Evolutionary conservation across 1,140 invertebrate species (phyloP), one percentile per base, ranked within the genome.

Genomic region (Pogonomyrmex barbatus): DNA sequence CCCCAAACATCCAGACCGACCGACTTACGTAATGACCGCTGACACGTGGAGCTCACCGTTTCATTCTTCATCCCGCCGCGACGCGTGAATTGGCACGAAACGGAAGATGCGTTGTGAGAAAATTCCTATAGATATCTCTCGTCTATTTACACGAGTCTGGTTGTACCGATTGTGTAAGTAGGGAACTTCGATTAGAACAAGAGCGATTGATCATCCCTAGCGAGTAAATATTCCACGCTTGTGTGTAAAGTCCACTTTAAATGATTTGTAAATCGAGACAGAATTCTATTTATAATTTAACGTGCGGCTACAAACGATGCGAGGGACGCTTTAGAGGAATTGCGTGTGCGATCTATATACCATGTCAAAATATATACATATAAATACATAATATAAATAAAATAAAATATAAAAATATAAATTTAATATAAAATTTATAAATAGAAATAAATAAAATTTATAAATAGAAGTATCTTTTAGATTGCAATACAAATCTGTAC

Each of bases 1-100:
- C n/a, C 0, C 17, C n/a, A 60, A 76, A 60, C 62, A 10, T 36
- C 17, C 24, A 39, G 33, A 30, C 10, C 24, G 52, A 39, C 60
- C 24, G 67, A 82, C 56, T 73, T 73, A 73, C 42, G 30, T 47
- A 60, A 82, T 67, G 54, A 82, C 8, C 45, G 47, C 30, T n/a
- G 24, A 14, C 4, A 30, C 52, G 24, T 54, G 39, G 47, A 58
- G 39, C 24, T 81, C 50, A 63, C 30, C 58, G 45, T 63, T 79
- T 52, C 58, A 56, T 45, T 30, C 30, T 17, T n/a, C 54, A 8
- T 33, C n/a, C 14, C 30, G 65, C 9, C 12, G 17, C 33, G 12
- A 42, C 30, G 39, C 24, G 5, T 9, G 36, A 68, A 50, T 45
- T 9, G 9, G 17, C 30, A 58, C 54, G 52, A 70, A 81, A 70